phyloP scores from a whole-genome alignment of 2,888 invertebrate genomes.

The Saturnia japonica region DNA sequence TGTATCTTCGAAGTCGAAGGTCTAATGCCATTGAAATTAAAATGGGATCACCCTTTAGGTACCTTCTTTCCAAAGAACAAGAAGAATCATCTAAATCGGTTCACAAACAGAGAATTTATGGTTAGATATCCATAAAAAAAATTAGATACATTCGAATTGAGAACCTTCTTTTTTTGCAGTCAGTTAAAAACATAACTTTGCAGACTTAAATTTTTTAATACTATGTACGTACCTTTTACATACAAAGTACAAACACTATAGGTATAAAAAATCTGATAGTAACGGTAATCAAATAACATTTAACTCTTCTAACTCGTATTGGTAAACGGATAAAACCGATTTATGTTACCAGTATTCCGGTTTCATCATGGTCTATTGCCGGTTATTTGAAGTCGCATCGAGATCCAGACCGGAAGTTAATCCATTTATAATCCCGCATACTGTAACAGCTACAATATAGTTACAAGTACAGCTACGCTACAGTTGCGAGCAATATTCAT shows the following conservation, averaged over 20 bases:
- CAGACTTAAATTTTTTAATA: too few relatives aligned
- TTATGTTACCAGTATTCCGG: background rate
- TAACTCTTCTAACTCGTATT: background rate
- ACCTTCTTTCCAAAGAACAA: too few relatives aligned
- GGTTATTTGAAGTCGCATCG: conserved; percentile 22
- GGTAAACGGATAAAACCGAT: background rate
- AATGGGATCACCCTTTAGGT: too few relatives aligned
- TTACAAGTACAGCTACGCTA: background rate
- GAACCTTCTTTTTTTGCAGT: too few relatives aligned
- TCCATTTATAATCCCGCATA: conserved; percentile 32
- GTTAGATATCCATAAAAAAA: too few relatives aligned
- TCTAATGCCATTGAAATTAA: too few relatives aligned
- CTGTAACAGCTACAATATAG: background rate
- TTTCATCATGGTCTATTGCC: conserved; percentile 19
- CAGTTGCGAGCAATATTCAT: background rate
- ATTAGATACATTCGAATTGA: too few relatives aligned
- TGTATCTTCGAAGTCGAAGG: too few relatives aligned
- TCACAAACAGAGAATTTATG: too few relatives aligned
- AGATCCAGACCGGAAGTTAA: conserved; percentile 33
- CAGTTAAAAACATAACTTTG: too few relatives aligned
- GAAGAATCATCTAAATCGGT: too few relatives aligned
- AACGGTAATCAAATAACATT: background rate
- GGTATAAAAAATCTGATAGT: background rate
- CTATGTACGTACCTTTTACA: too few relatives aligned
- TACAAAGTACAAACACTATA: background rate